Evolutionary conservation across 2,888 invertebrate genomes (phyloP), one percentile per base, ranked within the genome.

Genomic region (Tetranychus piercei): DNA sequence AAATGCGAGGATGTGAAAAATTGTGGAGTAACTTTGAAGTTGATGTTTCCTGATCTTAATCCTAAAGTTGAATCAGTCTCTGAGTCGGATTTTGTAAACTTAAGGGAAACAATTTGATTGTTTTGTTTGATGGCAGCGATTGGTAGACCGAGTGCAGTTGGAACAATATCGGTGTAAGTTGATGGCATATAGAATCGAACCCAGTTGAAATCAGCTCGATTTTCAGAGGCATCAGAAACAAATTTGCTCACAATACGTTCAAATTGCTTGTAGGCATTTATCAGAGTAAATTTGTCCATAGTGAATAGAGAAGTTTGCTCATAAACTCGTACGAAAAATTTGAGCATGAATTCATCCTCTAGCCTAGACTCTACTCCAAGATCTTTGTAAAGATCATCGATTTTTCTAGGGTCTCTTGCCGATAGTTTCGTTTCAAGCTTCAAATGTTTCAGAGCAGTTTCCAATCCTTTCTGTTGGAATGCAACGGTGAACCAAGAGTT

Each of bases 141-240:
- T 2, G 78, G 78, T 1, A 78, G 74, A 44, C 77, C 72, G 1
- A 78, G 20, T n/a, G 77, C 73, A 1, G 75, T 74, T 15, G 78
- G 64, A 9, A 76, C 71, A 23, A 75, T 73, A n/a, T 77, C 73
- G 65, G 76, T 75, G 67, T 75, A 75, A 0, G 75, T 73, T 0
- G 75, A 73, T 11, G 78, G 78, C 67, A 78, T 75, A 23, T 70
- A 72, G 5, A 78, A 55, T 34, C 76, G 77, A 5, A 78, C 77
- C 44, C 76, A 73, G 44, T 78, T 55, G 55, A 15, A 55, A 15
- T 55, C 55, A 55, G 6, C 15, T 55, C 6, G 78, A 34, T 34
- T 34, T 6, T 75, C 76, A 4, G 20, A 20, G 6, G 44, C 18
- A 18, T 76, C 76, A n/a, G 43, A 43, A 1, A 73, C 11, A 1